Conservation (phyloP, 2,797 vertebrate species). For the Gobio occitaniae region DNA sequence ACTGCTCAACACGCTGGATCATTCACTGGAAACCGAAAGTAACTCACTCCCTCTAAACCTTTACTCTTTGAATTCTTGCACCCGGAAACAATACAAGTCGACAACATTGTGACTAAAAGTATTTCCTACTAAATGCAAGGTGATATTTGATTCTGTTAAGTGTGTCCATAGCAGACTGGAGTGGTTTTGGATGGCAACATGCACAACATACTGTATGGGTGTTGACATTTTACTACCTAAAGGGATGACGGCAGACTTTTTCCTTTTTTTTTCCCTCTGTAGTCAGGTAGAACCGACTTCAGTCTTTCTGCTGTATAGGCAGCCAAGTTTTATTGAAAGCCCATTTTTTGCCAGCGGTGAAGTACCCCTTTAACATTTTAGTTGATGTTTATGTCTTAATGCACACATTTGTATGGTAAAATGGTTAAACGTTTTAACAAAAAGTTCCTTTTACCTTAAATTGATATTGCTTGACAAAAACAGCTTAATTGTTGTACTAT, state of each 20-base stretch:
- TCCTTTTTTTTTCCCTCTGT: neutral
- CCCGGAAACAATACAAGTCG: neutral
- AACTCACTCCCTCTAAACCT: neutral
- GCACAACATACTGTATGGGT: neutral
- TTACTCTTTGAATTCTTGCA: neutral
- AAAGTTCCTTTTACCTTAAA: neutral
- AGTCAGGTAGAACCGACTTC: neutral
- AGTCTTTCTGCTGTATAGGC: neutral
- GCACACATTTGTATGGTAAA: neutral
- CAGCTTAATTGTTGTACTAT: neutral
- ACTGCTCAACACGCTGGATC: neutral
- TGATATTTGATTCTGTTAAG: neutral
- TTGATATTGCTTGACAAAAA: neutral
- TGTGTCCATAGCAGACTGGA: neutral
- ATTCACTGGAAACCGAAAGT: neutral
- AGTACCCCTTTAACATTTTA: neutral
- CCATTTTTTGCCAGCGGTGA: neutral
- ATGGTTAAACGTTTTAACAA: neutral
- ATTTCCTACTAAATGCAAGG: neutral
- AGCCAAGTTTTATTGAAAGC: neutral
- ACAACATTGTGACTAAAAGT: neutral
- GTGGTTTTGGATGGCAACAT: neutral
- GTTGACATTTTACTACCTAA: neutral
- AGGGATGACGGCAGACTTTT: neutral
- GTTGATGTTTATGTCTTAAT: neutral